Conservation (phyloP, 2,797 vertebrate species). For the Nannoperca australis region DNA sequence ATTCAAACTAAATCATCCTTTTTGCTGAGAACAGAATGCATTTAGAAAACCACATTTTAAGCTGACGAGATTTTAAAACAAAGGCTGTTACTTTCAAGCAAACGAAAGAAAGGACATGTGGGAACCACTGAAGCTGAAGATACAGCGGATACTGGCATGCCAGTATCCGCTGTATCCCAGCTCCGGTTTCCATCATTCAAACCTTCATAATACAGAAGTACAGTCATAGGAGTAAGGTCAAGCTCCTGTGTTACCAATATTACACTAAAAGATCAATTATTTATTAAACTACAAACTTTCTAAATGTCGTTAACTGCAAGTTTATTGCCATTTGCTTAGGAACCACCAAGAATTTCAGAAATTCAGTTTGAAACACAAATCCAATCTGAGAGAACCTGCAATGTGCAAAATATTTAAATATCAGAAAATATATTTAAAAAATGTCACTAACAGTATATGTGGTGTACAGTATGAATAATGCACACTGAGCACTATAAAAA, state of each 20-base stretch:
- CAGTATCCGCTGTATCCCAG: neutral
- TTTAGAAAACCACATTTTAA: neutral
- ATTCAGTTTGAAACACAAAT: neutral
- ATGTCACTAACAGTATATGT: neutral
- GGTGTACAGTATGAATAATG: neutral
- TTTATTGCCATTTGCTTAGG: too few species aligned
- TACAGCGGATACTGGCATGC: too few species aligned
- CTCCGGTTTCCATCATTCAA: neutral
- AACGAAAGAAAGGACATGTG: neutral
- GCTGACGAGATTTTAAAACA: neutral
- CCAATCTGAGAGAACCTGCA: neutral
- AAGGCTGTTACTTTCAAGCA: neutral
- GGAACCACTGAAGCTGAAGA: neutral
- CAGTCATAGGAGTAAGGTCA: neutral
- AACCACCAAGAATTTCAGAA: too few species aligned
- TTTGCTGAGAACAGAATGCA: neutral
- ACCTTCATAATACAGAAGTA: neutral
- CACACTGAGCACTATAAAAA: neutral
- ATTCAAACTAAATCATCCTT: neutral
- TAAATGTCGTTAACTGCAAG: neutral
- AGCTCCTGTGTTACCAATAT: neutral
- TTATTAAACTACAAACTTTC: neutral
- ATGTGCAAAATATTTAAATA: neutral
- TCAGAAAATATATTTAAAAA: neutral
- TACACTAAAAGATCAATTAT: neutral